Base-by-base conservation (phyloP, 2,797 vertebrate species). In the Danio aesculapii region DNA sequence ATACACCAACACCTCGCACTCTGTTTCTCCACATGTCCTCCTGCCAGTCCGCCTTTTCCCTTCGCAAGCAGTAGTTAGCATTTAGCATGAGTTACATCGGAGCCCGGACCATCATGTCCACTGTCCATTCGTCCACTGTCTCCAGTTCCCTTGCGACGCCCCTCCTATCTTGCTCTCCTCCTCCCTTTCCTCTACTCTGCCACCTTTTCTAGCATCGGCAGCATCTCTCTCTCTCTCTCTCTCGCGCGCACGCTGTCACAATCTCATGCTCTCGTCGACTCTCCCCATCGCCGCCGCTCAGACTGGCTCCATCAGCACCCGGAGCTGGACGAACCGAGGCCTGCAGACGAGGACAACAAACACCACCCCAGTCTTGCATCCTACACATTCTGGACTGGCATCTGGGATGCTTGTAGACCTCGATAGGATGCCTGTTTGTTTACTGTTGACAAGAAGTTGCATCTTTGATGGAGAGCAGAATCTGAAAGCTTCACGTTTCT, bases 1-100 rank as follows among this genome's bases (percentile, higher is more conserved):
- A 84, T 72, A 90, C 88, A 89, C 79, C 90, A 30, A 30, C 52
- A 90, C 90, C 88, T 88, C 82, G 80, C 89, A 21, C 75, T 79
- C 78, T 87, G 19, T 71, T 82, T 66, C 71, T 75, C 77, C 79
- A 84, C 85, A 79, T 83, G 82, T 73, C 70, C 64, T 58, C 62
- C 49, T 64, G 63, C 41, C 69, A 81, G 77, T 73, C 43, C 59
- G 72, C 58, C 39, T 77, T 62, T 68, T 59, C 50, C 64, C 66
- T 75, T 74, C 8, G 12, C 78, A 75, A 68, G 66, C 81, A 63
- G 79, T 68, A n/a, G 11, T 79, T 85, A 85, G 83, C 84, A 84
- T 84, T 83, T 85, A 84, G 84, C 81, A 30, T 77, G 78, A 85
- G 81, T 81, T 52, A 19, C 43, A 57, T 53, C 30, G 69, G 59